phyloP scores from a whole-genome alignment of 2,113 vertebrate genomes.

The Indri indri region DNA sequence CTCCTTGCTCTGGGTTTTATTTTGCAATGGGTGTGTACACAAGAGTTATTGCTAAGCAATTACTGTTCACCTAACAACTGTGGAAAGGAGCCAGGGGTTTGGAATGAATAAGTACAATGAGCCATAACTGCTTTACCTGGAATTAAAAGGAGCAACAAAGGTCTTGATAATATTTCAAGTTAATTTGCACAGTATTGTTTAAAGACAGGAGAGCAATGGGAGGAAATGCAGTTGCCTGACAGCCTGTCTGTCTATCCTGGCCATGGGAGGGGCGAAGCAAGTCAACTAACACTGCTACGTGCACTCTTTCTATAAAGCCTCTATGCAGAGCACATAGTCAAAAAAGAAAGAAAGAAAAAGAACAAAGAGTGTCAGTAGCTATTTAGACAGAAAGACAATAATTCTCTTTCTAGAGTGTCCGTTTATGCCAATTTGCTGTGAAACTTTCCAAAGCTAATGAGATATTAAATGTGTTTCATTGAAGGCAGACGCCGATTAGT shows the following conservation, averaged over 20 bases:
- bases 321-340: neutral
- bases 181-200: neutral
- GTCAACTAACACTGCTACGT: accelerated
- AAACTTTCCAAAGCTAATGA: slow-evolving; percentile 57
- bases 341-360: neutral
- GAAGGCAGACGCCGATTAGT: slow-evolving; percentile 21
- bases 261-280: neutral
- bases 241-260: neutral
- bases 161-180: slow-evolving; percentile 41
- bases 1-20: neutral
- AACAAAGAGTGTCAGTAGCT: neutral
- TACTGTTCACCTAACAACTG: neutral
- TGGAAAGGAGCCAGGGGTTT: neutral
- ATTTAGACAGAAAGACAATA: neutral
- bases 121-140: neutral
- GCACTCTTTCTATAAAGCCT: neutral
- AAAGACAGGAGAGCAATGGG: neutral
- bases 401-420: neutral
- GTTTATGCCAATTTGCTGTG: neutral
- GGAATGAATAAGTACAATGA: neutral
- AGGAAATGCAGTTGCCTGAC: neutral
- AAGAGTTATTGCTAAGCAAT: neutral
- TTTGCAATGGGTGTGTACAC: neutral
- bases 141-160: slow-evolving; percentile 20
- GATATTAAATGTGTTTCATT: slow-evolving; percentile 7